Evolutionary conservation across 2,888 invertebrate genomes (phyloP), one percentile per base, ranked within the genome.

Genomic region (Hoplodrina blanda): DNA sequence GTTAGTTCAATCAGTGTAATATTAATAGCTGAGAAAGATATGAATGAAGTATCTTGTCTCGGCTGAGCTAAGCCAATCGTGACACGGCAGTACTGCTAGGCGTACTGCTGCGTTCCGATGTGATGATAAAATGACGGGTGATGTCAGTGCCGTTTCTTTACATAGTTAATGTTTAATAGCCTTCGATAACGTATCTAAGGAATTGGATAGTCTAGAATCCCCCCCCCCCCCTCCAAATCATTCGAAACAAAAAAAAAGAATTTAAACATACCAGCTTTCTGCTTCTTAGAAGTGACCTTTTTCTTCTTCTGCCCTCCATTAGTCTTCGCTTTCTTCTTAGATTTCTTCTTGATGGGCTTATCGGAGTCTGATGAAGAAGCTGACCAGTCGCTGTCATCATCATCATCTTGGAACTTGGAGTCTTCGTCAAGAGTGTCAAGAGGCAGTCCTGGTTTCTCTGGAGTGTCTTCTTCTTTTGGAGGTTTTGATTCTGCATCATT

Each of bases 291-390:
- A 0, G 61, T 41, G 63, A 88, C 81, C 73, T 92, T 93, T 68
- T 89, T 89, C 73, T 91, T 91, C 70, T 90, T 92, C 67, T 88
- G 87, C 5, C 89, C 86, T 33, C 90, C 90, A 19, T 89, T 86
- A 15, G 83, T 87, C 52, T 88, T 90, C 0, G 72, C 72, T 69
- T 88, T 91, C 49, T 88, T 90, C 73, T 86, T 88, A 1, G 73
- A 53, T 57, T 91, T 93, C 81, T 88, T 90, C 74, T 92, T 92
- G 50, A 95, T 91, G 0, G 95, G 95, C 62, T 93, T 94, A 68
- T 95, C 94, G 0, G 94, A 95, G 78, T 94, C 92, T 0, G 94
- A 94, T 0, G 92, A 90, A 0, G 93, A 92, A 1, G 89, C 90
- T 0, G 92, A 91, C 78, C 90, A 92, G 50, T 92, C 92, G 50